Base-by-base conservation (phyloP, 2,888 invertebrate species). In the Erebia epiphron region DNA sequence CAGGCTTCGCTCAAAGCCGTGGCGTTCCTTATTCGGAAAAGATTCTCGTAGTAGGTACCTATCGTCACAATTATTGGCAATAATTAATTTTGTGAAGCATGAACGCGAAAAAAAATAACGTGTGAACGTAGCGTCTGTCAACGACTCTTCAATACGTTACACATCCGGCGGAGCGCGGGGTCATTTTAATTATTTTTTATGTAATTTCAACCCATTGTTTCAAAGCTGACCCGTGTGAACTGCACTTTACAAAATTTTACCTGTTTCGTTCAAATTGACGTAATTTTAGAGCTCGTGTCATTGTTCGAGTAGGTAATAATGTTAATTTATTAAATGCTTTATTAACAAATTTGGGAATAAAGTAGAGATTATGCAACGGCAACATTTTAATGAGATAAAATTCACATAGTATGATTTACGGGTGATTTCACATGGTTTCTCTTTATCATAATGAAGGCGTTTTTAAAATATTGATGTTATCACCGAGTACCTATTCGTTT, bases 121-220 rank as follows among this genome's bases (percentile, higher is more conserved):
- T 62, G 62, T 62, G 62, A 62, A 62, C 62, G 8, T 11, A 49
- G 49, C 61, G 11, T 18, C 62, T 62, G 89, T 89, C 88, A 90
- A 89, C 88, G 88, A 88, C 88, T 84, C 81, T 79, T 82, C 77
- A 75, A 75, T 75, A 75, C 72, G 67, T 75, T 76, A 75, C 79
- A 81, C 85, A 88, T 90, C 90, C 89, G 88, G 81, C 78, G 81
- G 80, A 83, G 82, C 82, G 46, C 18, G 91, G 91, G 91, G 92
- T 88, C 89, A 86, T 82, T 89, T 83, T 88, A 88, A 90, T 89
- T 89, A 85, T 87, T 83, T 84, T 88, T 92, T 91, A 92, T 87
- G 87, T 91, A 92, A 92, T 88, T 73, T 62, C 83, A 77, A 77
- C 84, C 84, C 79, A 86, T 89, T 87, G 86, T 90, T 90, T 85